Evolutionary conservation across 2,888 invertebrate species (phyloP).

Genomic region (Pogonocherus hispidulus): DNA sequence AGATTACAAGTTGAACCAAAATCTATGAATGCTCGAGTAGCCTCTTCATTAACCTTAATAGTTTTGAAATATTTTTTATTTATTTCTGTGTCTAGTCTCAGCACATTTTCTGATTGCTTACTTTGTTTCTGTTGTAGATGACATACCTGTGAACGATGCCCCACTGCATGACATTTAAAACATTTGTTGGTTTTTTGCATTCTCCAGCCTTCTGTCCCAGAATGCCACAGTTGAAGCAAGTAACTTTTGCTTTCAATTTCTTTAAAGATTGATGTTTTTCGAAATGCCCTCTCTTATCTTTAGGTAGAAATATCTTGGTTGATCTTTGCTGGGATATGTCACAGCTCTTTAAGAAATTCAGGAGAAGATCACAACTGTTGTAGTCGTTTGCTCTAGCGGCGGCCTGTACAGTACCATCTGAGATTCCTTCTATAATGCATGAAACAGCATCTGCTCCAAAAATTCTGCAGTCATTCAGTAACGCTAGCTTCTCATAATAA

Average conservation of each 20-base stretch:
- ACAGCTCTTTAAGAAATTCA: slow-evolving; percentile 30
- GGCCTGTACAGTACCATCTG: slow-evolving; percentile 24
- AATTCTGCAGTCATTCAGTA: too few species aligned
- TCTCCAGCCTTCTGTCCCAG: neutral
- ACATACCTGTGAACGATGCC: slow-evolving; percentile 3
- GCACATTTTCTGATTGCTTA: neutral
- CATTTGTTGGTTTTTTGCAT: neutral
- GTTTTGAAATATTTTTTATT: neutral
- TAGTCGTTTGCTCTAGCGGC: slow-evolving; percentile 38
- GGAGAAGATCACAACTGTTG: slow-evolving; percentile 31
- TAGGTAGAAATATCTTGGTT: too few species aligned
- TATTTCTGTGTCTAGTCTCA: neutral
- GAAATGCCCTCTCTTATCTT: too few species aligned
- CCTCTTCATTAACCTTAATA: neutral
- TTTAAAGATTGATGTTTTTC: too few species aligned
- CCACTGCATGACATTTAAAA: neutral
- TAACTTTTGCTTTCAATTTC: too few species aligned
- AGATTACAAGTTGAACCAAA: neutral
- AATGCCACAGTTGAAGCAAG: neutral
- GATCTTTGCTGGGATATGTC: neutral
- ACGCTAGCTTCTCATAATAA: too few species aligned
- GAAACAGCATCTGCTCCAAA: slow-evolving; percentile 40
- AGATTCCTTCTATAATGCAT: slow-evolving; percentile 46
- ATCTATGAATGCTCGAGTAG: neutral
- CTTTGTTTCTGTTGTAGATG: neutral